phyloP scores from a whole-genome alignment of 2,113 vertebrate genomes.

The Triplophysa dalaica region DNA sequence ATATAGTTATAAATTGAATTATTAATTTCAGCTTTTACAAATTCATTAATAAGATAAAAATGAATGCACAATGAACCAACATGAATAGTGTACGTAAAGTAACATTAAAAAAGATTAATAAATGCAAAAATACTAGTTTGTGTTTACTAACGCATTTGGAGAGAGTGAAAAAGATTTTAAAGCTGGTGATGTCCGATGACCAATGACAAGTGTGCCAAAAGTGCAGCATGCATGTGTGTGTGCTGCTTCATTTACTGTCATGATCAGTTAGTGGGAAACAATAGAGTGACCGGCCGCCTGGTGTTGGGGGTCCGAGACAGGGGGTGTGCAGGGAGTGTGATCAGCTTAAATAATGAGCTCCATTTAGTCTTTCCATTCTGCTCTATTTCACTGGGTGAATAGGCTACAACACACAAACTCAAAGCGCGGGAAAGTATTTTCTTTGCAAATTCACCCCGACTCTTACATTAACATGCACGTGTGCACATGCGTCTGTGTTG shows the following conservation, averaged over 20 bases:
- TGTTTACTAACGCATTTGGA: too few relatives aligned
- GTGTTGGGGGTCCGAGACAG: conserved; percentile 29
- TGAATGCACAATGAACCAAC: too few relatives aligned
- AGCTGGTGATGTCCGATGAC: conserved; percentile 45
- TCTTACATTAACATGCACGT: too few relatives aligned
- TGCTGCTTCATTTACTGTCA: conserved; percentile 71
- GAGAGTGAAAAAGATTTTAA: background rate
- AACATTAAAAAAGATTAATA: too few relatives aligned
- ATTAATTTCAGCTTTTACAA: too few relatives aligned
- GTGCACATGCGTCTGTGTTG: too few relatives aligned
- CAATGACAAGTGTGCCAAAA: conserved; percentile 60
- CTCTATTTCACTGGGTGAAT: conserved; percentile 82
- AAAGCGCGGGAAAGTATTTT: conserved; percentile 24
- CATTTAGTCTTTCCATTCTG: conserved; percentile 76
- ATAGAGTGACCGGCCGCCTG: conserved; percentile 42
- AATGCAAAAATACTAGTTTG: too few relatives aligned
- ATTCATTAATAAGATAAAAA: too few relatives aligned
- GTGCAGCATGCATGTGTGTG: conserved; percentile 34
- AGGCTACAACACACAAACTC: conserved; percentile 48
- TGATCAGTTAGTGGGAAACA: conserved; percentile 66
- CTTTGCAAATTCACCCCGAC: background rate
- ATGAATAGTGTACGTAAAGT: too few relatives aligned
- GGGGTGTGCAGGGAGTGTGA: conserved; percentile 40
- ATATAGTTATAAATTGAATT: too few relatives aligned
- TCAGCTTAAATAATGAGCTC: conserved; percentile 59